phyloP scores from a whole-genome alignment of 2,888 invertebrate species.

The Plebejus argus region DNA sequence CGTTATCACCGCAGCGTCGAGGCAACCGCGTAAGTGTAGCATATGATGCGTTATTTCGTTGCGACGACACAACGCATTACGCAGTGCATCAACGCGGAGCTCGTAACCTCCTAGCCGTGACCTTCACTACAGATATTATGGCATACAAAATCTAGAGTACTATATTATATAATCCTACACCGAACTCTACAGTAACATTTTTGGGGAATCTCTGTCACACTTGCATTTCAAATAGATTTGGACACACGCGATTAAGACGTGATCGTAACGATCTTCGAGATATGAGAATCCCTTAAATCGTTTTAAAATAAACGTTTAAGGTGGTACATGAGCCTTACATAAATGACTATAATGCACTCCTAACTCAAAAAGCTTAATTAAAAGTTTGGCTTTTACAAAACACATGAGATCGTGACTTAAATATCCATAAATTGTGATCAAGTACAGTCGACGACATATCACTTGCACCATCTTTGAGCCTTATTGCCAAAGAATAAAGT shows the following conservation, averaged over 20 bases:
- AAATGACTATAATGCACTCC: not conserved
- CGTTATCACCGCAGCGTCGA: no score
- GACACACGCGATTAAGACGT: not conserved
- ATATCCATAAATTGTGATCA: not conserved
- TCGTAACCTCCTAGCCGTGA: not conserved
- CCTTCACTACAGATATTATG: not conserved
- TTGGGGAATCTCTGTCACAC: no score
- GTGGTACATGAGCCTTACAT: not conserved
- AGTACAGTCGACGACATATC: not conserved
- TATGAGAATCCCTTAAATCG: not conserved
- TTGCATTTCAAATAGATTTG: no score
- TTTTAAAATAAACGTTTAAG: not conserved
- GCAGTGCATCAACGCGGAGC: not conserved
- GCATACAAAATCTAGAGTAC: not conserved
- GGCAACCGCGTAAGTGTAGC: not conserved
- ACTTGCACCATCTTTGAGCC: not conserved
- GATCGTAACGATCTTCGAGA: not conserved
- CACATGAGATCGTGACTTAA: not conserved
- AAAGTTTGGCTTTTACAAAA: not conserved
- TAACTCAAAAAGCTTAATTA: not conserved
- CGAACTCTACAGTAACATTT: no score
- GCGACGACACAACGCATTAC: not conserved
- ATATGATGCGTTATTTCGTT: not conserved
- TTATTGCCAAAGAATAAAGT: not conserved
- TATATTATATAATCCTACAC: not conserved